Base-by-base conservation (phyloP, 2,113 vertebrate genomes). In the Hippopotamus amphibius region DNA sequence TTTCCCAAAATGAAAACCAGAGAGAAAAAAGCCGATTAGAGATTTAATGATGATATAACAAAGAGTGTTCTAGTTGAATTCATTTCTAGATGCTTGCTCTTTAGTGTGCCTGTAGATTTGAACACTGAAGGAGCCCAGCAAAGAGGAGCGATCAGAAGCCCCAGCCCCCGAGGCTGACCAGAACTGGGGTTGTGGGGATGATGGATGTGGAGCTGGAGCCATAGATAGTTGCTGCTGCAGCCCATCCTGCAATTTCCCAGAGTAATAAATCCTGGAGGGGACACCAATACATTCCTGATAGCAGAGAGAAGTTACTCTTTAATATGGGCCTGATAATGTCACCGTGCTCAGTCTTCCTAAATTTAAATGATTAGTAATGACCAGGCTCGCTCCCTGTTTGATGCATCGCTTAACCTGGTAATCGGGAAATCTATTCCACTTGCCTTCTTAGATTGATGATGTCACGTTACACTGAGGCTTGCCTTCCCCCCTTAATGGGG, bases 301-400 rank as follows among this genome's bases (percentile, higher is more conserved):
- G 95, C 98, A 98, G 96, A 90, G 95, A 97, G 94, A 95, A 98
- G 96, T 97, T 91, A 96, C 97, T 98, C 97, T 97, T 97, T 98
- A 98, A 98, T 98, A 97, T 98, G 97, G 98, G 93, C 93, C 97
- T 98, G 98, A 97, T 98, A 98, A 98, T 98, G 98, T 98, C 98
- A 98, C 68, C 96, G 97, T 98, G 96, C 98, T 98, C 98, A 97
- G 98, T 97, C 98, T 98, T 98, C 98, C 97, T 94, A 98, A 98
- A 98, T 98, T 97, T 98, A 98, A 96, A 98, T 98, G 97, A 98
- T 98, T 97, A 98, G 98, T 98, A 98, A 96, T 95, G 98, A 97
- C 97, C 98, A 97, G 96, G 90, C 98, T 94, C 57, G 92, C 97
- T 98, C 89, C 89, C 93, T 93, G 94, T 91, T 97, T 98, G 98